A percentile compares a stretch with the other conserved stretches of the same genome.
These are phyloP conservation scores for Pedionomus torquatus DNA, from an alignment of 2,113 vertebrate species.

Conservation along the genomic window DNA sequence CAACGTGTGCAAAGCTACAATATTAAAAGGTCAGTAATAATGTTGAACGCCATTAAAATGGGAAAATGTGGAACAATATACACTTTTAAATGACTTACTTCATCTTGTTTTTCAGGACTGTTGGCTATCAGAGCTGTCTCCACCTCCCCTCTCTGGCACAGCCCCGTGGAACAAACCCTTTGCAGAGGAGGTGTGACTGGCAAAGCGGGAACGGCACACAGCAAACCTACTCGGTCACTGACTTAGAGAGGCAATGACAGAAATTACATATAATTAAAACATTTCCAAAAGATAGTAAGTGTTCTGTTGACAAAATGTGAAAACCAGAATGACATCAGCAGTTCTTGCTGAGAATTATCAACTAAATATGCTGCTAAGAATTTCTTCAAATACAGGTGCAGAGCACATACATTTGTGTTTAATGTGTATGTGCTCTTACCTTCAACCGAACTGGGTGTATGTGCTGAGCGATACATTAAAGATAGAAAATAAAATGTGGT, in stretches of 20 bases:
- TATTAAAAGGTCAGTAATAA: not conserved
- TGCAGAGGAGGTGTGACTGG: slow-evolving; percentile 77
- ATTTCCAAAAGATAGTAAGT: not conserved
- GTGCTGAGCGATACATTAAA: not conserved
- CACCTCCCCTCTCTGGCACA: slow-evolving; percentile 79
- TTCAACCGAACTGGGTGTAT: no score
- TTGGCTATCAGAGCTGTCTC: not conserved
- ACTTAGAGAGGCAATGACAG: not conserved
- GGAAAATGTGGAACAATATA: not conserved
- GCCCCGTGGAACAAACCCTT: slow-evolving; percentile 79
- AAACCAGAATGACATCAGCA: not conserved
- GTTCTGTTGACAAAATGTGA: not conserved
- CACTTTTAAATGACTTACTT: not conserved
- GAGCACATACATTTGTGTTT: not conserved
- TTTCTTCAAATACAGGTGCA: not conserved
- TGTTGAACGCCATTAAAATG: not conserved
- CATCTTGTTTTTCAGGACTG: not conserved
- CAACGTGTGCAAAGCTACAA: not conserved
- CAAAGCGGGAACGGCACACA: not conserved
- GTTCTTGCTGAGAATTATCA: not conserved
- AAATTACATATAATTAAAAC: not conserved
- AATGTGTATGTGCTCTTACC: no score
- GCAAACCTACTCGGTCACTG: not conserved
- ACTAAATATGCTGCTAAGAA: not conserved
- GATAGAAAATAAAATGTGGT: not conserved